These are phyloP conservation scores for Drosophila sp. DNA, from an alignment of 1,140 invertebrate genomes.

Conservation along the genomic window DNA sequence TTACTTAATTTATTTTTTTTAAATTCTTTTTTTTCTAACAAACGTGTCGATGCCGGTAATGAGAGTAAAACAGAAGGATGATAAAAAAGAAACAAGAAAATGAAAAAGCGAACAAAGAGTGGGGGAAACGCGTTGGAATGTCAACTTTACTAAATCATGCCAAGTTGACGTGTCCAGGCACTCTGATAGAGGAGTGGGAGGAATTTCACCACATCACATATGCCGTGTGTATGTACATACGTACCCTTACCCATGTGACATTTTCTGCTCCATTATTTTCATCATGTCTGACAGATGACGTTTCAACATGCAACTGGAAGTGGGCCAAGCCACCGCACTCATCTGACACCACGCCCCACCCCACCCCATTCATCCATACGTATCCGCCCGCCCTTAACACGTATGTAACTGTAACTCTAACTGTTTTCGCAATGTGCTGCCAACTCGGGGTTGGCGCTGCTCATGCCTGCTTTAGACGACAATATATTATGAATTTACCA, in stretches of 20 bases:
- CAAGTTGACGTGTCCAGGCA: constrained; percentile 60
- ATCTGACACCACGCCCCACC: background rate
- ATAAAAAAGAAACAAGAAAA: background rate
- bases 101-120: background rate
- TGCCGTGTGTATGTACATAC: background rate
- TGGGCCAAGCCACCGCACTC: constrained; percentile 44
- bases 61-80: background rate
- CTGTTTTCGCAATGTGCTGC: constrained; percentile 45
- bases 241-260: constrained; percentile 66
- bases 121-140: constrained; percentile 55
- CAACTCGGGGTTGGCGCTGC: constrained; percentile 33
- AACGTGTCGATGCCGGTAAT: constrained; percentile 28
- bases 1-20: constrained; percentile 30
- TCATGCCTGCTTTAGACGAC: constrained; percentile 58
- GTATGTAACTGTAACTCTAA: constrained; percentile 54
- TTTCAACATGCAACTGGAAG: constrained; percentile 77
- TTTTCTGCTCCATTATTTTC: constrained; percentile 82
- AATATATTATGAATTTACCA: constrained; percentile 68
- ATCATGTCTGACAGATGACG: constrained; percentile 80
- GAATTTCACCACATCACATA: constrained; percentile 34
- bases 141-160: constrained; percentile 73
- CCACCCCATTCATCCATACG: constrained; percentile 12
- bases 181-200: constrained; percentile 1
- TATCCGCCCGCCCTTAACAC: constrained; percentile 29
- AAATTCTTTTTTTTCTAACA: constrained; percentile 36